Conservation (phyloP, 2,113 vertebrate species). For the Strigops habroptila region DNA sequence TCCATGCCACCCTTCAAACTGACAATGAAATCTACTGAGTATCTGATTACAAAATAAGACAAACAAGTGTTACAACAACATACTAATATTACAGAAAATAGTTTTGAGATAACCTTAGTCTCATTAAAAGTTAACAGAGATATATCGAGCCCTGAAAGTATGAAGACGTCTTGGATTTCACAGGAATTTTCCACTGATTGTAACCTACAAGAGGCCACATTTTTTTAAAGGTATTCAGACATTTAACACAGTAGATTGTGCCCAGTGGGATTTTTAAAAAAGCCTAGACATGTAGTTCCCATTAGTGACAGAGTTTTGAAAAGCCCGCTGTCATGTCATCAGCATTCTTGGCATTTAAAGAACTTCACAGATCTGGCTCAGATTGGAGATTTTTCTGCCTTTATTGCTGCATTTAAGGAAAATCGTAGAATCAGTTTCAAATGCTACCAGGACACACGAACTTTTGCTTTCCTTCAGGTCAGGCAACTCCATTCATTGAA, state of each 20-base stretch:
- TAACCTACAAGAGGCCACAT: not conserved
- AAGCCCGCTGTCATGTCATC: not conserved
- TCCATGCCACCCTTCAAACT: not conserved
- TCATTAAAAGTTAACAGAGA: not conserved
- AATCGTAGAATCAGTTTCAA: not conserved
- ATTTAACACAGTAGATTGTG: not conserved
- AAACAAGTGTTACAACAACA: not conserved
- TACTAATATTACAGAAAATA: not conserved
- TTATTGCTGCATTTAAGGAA: not conserved
- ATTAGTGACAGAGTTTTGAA: not conserved
- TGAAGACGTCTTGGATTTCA: not conserved
- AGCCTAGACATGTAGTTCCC: not conserved
- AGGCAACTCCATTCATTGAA: not conserved
- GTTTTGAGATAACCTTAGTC: fast-evolving
- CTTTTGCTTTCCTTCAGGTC: not conserved
- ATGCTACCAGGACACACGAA: not conserved
- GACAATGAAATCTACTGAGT: not conserved
- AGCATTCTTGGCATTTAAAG: not conserved
- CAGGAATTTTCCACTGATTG: not conserved
- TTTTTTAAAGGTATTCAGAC: not conserved
- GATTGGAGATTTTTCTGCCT: not conserved
- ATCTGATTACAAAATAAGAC: not conserved
- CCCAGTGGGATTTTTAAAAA: not conserved
- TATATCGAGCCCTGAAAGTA: not conserved
- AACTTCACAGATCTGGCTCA: not conserved